These are phyloP conservation scores for Ahaetulla prasina DNA, from an alignment of 2,113 vertebrate species.

Conservation along the genomic window DNA sequence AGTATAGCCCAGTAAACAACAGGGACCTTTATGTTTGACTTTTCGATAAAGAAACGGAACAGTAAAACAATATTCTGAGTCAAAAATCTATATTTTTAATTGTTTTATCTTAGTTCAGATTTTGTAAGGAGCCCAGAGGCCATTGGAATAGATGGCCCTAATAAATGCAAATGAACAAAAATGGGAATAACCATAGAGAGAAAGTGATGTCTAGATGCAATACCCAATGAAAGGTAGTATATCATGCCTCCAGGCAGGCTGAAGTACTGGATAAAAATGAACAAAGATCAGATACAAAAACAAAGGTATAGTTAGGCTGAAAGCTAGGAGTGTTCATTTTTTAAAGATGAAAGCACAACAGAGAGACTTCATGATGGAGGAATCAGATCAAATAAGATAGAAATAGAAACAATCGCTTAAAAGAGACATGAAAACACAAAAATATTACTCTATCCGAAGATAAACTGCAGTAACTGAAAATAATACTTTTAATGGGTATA, in stretches of 20 bases:
- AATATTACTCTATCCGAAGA: too few relatives aligned
- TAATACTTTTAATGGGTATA: background rate
- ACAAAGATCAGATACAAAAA: too few relatives aligned
- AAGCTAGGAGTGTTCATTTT: too few relatives aligned
- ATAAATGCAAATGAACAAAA: background rate
- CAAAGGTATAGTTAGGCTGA: too few relatives aligned
- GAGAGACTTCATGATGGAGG: too few relatives aligned
- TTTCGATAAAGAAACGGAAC: background rate
- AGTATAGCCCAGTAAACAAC: background rate
- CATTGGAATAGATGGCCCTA: background rate
- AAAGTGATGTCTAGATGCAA: background rate
- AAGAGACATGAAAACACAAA: too few relatives aligned
- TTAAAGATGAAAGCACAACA: too few relatives aligned
- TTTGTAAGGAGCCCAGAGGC: background rate
- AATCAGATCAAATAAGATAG: too few relatives aligned
- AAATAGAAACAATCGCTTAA: too few relatives aligned
- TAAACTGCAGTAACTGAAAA: background rate
- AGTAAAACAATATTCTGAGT: background rate
- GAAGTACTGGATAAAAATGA: too few relatives aligned
- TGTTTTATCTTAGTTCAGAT: background rate
- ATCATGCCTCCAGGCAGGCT: too few relatives aligned
- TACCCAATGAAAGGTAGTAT: background rate
- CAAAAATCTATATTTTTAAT: background rate
- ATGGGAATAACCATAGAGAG: background rate
- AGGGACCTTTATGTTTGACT: background rate